A percentile compares a stretch with the other conserved stretches of the same genome.
Evolutionary conservation across 2,888 invertebrate species (phyloP).

Genomic region (Boloria euphrosyne): DNA sequence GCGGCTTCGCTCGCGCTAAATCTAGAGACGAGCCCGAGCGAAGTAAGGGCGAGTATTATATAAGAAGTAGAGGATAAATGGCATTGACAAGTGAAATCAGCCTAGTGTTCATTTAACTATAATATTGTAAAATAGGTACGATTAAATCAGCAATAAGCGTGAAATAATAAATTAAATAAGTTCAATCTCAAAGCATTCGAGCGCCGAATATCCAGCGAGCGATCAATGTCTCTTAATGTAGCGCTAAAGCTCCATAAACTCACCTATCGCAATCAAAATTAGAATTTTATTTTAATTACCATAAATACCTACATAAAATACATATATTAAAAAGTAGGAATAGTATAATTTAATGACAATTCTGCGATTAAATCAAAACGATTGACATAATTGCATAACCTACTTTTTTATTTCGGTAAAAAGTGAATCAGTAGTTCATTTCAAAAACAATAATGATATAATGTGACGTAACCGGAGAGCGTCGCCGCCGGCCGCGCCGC

Average conservation of each 20-base stretch:
- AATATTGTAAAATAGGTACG: slow-evolving; percentile 15
- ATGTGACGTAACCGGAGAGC: slow-evolving; percentile 15
- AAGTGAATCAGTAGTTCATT: slow-evolving; percentile 6
- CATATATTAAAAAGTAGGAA: background rate
- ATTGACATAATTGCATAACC: background rate
- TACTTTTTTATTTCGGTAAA: background rate
- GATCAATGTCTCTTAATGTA: background rate
- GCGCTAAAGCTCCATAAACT: too few relatives aligned
- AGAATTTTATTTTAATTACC: too few relatives aligned
- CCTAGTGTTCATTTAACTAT: slow-evolving; percentile 16
- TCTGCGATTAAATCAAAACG: background rate
- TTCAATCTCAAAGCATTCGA: slow-evolving; percentile 15
- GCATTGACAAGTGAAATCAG: slow-evolving; percentile 17
- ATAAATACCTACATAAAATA: too few relatives aligned
- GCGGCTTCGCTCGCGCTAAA: too few relatives aligned
- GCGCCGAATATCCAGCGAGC: background rate
- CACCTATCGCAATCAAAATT: too few relatives aligned
- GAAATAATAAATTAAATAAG: slow-evolving; percentile 17
- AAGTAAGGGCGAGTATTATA: too few relatives aligned
- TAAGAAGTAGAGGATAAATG: background rate
- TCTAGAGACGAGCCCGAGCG: too few relatives aligned
- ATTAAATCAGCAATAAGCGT: slow-evolving; percentile 17
- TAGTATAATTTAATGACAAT: background rate
- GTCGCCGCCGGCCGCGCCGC: slow-evolving; percentile 1
- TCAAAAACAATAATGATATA: slow-evolving; percentile 10